These are phyloP conservation scores for Enteromius afrohamiltoni DNA, from an alignment of 2,797 vertebrate species.

Conservation along the genomic window DNA sequence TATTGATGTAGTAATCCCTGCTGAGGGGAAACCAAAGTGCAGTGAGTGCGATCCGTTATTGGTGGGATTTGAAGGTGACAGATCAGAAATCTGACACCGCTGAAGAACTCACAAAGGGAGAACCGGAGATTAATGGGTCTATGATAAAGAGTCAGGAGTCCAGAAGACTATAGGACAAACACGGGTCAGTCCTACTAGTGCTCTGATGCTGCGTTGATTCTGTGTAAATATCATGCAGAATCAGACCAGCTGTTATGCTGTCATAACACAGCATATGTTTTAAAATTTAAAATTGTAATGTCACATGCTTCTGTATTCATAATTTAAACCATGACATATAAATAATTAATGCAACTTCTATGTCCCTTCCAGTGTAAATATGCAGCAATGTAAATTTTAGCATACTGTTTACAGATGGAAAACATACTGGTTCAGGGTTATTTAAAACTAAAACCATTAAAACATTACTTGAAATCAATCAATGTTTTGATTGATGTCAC, in stretches of 20 bases:
- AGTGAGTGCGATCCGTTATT: slow-evolving; percentile 31
- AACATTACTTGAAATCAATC: not conserved
- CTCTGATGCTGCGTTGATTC: not conserved
- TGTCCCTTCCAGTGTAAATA: not conserved
- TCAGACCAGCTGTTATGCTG: not conserved
- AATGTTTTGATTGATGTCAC: too few species aligned
- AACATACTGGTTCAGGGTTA: not conserved
- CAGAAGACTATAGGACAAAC: slow-evolving; percentile 24
- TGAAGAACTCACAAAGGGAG: not conserved
- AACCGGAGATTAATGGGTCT: slow-evolving; percentile 12
- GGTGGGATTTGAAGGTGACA: slow-evolving; percentile 10
- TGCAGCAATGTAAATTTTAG: not conserved
- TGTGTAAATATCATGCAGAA: not conserved
- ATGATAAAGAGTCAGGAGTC: slow-evolving; percentile 39
- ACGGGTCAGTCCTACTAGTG: not conserved
- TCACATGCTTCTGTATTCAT: not conserved
- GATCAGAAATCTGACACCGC: slow-evolving; percentile 9
- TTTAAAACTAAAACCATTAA: not conserved
- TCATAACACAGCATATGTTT: not conserved
- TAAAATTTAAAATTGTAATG: not conserved
- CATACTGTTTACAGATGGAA: not conserved
- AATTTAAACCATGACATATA: not conserved
- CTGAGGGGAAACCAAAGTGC: not conserved
- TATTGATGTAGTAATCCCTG: slow-evolving; percentile 8
- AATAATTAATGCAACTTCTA: not conserved